Evolutionary conservation across 1,140 invertebrate genomes (phyloP).

Genomic region (Teleopsis dalmanni): DNA sequence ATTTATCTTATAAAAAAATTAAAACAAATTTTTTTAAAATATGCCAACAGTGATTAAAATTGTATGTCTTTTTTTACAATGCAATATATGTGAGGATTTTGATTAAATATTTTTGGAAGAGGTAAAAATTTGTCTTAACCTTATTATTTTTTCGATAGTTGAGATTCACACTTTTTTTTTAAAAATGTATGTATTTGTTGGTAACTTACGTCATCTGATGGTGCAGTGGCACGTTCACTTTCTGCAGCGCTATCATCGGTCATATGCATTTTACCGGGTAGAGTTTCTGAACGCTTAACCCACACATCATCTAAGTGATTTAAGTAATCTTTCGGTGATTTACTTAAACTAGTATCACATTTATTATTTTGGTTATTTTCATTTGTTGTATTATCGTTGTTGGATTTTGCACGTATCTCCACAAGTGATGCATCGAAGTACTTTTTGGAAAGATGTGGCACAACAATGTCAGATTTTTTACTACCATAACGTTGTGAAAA

Average conservation of each 20-base stretch:
- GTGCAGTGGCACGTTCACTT: constrained; percentile 16
- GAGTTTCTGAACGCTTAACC: constrained; percentile 21
- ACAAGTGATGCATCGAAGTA: constrained; percentile 75
- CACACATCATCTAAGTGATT: constrained; percentile 33
- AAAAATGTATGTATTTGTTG: too few species aligned
- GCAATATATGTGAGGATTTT: too few species aligned
- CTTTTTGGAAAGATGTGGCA: constrained; percentile 61
- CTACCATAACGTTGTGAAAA: constrained; percentile 41
- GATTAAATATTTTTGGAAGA: too few species aligned
- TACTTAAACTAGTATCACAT: constrained; percentile 25
- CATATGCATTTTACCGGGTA: constrained; percentile 21
- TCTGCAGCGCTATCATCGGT: constrained; percentile 22
- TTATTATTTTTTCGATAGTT: too few species aligned
- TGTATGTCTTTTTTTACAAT: too few species aligned
- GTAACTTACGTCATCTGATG: constrained; percentile 42
- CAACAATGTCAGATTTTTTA: constrained; percentile 19
- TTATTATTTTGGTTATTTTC: constrained; percentile 1
- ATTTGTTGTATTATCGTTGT: constrained; percentile 46
- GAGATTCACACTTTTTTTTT: too few species aligned
- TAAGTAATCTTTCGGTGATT: neutral
- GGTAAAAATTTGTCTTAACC: too few species aligned
- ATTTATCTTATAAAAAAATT: too few species aligned
- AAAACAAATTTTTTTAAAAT: too few species aligned
- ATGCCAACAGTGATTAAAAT: too few species aligned
- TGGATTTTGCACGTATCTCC: constrained; percentile 67